Percentiles rank a stretch among this genome's conserved stretches.
Conservation (phyloP, 2,888 invertebrate genomes). For the Calameuta idolon region DNA sequence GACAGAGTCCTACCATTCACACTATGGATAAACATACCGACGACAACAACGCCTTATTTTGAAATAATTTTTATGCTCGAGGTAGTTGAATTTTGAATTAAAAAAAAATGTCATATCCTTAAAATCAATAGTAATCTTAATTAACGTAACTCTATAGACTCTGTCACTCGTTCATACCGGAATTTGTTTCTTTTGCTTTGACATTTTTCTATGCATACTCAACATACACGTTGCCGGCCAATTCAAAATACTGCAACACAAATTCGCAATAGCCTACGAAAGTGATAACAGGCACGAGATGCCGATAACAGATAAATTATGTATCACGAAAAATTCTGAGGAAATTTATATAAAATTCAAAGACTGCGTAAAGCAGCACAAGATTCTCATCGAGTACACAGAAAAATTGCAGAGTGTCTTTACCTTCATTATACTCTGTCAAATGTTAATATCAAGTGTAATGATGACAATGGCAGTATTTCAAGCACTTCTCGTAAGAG, state of each 20-base stretch:
- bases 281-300: background rate
- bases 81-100: slow-evolving; percentile 13
- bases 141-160: slow-evolving; percentile 20
- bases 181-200: slow-evolving; percentile 44
- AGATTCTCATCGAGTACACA: slow-evolving; percentile 30
- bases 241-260: slow-evolving; percentile 41
- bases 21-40: slow-evolving; percentile 13
- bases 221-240: slow-evolving; percentile 40
- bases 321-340: slow-evolving; percentile 7
- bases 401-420: slow-evolving; percentile 34
- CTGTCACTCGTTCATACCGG: slow-evolving; percentile 31
- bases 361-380: slow-evolving; percentile 30
- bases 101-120: slow-evolving; percentile 10
- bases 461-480: slow-evolving; percentile 42
- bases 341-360: background rate
- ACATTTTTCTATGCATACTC: slow-evolving; percentile 37
- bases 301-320: background rate
- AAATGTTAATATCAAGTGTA: slow-evolving; percentile 32
- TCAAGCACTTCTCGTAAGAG: slow-evolving; percentile 40
- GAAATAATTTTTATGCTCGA: slow-evolving; percentile 26
- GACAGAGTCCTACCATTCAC: slow-evolving; percentile 34
- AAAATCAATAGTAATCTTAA: background rate
- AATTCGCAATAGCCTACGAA: slow-evolving; percentile 27
- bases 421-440: slow-evolving; percentile 29
- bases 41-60: slow-evolving; percentile 32